Percentiles rank a stretch among this genome's conserved stretches.
Evolutionary conservation across 1,140 invertebrate genomes (phyloP).

Genomic region (Phocides pigmalion): DNA sequence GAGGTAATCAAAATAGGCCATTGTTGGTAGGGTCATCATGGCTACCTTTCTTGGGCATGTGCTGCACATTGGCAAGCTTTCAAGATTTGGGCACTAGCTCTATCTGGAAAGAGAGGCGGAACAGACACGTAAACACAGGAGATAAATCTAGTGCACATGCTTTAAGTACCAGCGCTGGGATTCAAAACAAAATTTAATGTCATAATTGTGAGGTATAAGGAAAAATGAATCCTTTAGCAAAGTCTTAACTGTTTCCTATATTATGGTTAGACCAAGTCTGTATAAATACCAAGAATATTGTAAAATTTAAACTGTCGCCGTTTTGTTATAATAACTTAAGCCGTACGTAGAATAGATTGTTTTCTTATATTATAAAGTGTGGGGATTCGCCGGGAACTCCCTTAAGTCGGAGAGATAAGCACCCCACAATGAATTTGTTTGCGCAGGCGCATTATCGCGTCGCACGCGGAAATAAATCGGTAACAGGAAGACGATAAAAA

Average conservation of each 20-base stretch:
- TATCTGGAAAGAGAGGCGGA: not conserved
- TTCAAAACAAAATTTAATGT: too few relatives aligned
- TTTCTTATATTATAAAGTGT: slow-evolving; percentile 3
- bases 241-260: too few relatives aligned
- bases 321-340: not conserved
- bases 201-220: too few relatives aligned
- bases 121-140: not conserved
- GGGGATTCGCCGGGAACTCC: slow-evolving; percentile 51
- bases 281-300: too few relatives aligned
- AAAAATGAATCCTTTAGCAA: too few relatives aligned
- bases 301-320: too few relatives aligned
- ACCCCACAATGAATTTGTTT: slow-evolving; percentile 70
- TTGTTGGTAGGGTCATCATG: not conserved
- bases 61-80: not conserved
- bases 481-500: slow-evolving; percentile 77
- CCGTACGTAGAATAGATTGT: not conserved
- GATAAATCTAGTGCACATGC: slow-evolving; percentile 31
- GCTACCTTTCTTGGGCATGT: not conserved
- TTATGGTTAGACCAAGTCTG: too few relatives aligned
- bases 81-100: not conserved
- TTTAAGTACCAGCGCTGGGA: slow-evolving; percentile 16
- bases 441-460: slow-evolving; percentile 65
- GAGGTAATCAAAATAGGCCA: not conserved
- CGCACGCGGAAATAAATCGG: slow-evolving; percentile 73
- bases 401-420: slow-evolving; percentile 59